Base-by-base conservation (phyloP, 30 jellyfish, hydroid and myxozoan species). In the Aurelia sp. region DNA sequence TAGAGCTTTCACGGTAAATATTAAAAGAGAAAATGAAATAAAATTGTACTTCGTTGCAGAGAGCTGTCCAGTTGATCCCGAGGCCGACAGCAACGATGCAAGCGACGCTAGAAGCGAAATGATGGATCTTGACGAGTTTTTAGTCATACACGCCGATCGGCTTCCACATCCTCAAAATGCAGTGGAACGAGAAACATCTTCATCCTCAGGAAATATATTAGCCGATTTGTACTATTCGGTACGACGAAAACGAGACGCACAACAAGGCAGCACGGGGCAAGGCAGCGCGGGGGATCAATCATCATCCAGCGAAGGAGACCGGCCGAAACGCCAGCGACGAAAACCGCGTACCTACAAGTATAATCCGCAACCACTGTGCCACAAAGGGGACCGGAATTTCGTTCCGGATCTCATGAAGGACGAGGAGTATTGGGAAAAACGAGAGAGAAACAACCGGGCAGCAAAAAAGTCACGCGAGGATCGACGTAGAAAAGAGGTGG, bases 401-500 rank as follows among this genome's bases (percentile, higher is more conserved):
- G 98, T 92, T 9, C 98, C 98, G 4, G 98, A 92, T 13, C 78
- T 50, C 6, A 51, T 92, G 51, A 92, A 92, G 65, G 96, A 86
- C 57, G 85, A 52, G 53, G 98, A 92, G 4, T 92, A 92, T 72
- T 92, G 98, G 98, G 98, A 86, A 33, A 67, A 95, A 40, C 60
- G 98, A 44, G 87, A 92, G 71, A 72, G 98, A n/a, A 92, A 92
- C 52, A 92, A 92, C 81, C 87, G 65, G 72, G 98, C 98, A 13
- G 98, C 98, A 3, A 92, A 83, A 74, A 92, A 87, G 62, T 92
- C 98, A 17, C 87, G 98, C 53, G 98, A 92, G 72, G 96, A 92
- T 66, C 88, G 98, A 16, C 68, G 98, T 27, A 87, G 88, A 63
- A 92, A 92, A 72, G 98, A 92, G 76, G 75, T 92, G 33, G 98